Evolutionary conservation across 2,797 vertebrate species (phyloP).

Genomic region (Poeciliopsis paucimaculata): DNA sequence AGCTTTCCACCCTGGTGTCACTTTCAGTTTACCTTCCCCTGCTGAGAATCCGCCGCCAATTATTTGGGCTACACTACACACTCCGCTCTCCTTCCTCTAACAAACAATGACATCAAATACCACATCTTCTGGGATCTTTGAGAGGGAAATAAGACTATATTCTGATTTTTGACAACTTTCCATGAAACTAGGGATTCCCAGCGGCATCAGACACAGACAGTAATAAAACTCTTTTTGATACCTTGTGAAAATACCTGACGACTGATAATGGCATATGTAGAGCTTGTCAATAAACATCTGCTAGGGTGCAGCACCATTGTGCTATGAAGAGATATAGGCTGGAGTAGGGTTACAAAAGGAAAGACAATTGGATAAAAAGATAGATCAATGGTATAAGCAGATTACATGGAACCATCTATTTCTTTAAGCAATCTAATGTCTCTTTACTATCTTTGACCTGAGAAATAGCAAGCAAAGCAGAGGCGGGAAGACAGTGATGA

Average conservation of each 20-base stretch:
- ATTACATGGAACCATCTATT: conserved; percentile 64
- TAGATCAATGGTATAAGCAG: conserved; percentile 70
- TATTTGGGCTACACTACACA: conserved; percentile 70
- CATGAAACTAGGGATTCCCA: conserved; percentile 25
- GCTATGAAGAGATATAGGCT: conserved; percentile 64
- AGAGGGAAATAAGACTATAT: conserved; percentile 21
- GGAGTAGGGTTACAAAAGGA: conserved; percentile 66
- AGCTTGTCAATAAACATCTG: conserved; percentile 64
- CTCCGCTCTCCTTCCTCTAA: conserved; percentile 45
- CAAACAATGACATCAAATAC: conserved; percentile 70
- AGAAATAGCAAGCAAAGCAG: conserved; percentile 28
- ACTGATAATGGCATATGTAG: conserved; percentile 58
- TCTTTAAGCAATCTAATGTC: conserved; percentile 66
- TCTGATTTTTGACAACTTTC: conserved; percentile 57
- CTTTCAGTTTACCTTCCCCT: conserved; percentile 79
- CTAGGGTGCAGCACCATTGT: conserved; percentile 29
- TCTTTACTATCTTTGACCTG: conserved; percentile 50
- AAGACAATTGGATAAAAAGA: conserved; percentile 63
- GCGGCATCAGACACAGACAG: conserved; percentile 32
- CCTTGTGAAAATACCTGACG: conserved; percentile 31
- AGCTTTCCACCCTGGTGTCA: conserved; percentile 70
- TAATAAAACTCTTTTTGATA: conserved; percentile 18
- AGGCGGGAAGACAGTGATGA: conserved; percentile 43
- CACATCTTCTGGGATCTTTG: conserved; percentile 57
- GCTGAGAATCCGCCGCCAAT: conserved; percentile 74